Base-by-base conservation (phyloP, 2,113 vertebrate species). In the Anhinga rufa region DNA sequence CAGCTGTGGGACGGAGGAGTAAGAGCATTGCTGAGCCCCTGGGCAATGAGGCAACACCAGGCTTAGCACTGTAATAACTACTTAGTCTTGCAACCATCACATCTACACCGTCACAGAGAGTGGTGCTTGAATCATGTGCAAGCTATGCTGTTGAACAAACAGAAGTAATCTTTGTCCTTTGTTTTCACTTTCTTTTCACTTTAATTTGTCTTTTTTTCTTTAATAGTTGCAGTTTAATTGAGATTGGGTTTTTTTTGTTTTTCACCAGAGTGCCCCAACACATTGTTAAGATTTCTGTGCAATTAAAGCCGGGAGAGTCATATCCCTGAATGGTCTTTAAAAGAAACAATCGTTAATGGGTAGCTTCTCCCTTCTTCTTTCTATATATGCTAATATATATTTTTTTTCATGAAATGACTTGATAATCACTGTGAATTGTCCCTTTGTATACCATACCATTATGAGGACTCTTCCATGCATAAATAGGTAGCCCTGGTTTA, bases 61-160 rank as follows among this genome's bases (percentile, higher is more conserved):
- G 9, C 4, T 28, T 36, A 61, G 17, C 29, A 3, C 69, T 24
- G 20, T 22, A 34, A 4, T 17, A n/a, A 22, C 20, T 48, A 3
- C 49, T 48, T 34, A 26, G 20, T 14, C 70, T 54, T 57, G 24
- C 55, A 31, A 26, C 24, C 13, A 1, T 29, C 16, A 13, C 6
- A 21, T 75, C 44, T 14, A 31, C 14, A 49, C 10, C 0, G 0
- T 44, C 40, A 44, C 1, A 0, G 72, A 93, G 24, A 40, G 12
- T 4, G 0, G 68, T 1, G 9, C 15, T 44, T 57, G 54, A 84
- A 42, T 32, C 11, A 7, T 12, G 7, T 51, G 32, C 1, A 3
- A 44, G 36, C 21, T 34, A 2, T 28, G 38, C 58, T 71, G 26
- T 31, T 62, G 28, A 74, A 44, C 13, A 48, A 68, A 34, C 31